Evolutionary conservation across 2,113 vertebrate genomes (phyloP), one percentile per base, ranked within the genome.

Genomic region (Taurulus bubalis): DNA sequence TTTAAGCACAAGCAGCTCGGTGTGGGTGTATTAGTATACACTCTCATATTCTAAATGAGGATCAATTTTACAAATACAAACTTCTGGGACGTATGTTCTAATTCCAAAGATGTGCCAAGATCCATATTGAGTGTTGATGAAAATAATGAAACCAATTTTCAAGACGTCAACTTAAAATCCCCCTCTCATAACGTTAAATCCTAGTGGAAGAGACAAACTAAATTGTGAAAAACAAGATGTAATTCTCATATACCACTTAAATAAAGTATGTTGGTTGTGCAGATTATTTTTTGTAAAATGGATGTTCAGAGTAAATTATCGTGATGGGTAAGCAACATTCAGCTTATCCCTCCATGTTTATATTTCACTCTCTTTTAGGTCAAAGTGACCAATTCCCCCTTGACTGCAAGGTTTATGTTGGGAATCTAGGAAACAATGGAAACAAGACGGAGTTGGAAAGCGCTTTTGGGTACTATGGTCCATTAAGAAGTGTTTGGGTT

Each of bases 331-430:
- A 2, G 16, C 11, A 18, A 15, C 5, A 10, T 51, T 67, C 9
- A 77, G 58, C 40, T 3, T 45, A 8, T 26, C 6, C 2, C 10
- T 53, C 14, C 4, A 55, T 56, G 26, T 71, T 60, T 69, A 18
- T 63, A 1, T 53, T 26, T 80, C 8, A 51, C 15, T 70, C 26
- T 68, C n/a, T 73, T 59, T 7, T 79, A 95, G 95, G 95, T 75
- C 79, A 87, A 97, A 98, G 84, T 98, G 98, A 70, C 47, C 47
- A 53, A 15, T 70, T 70, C 93, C 98, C 98, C 5, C 95, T 99
- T 78, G 98, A 99, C 90, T 99, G 98, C 94, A 99, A 99, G 92
- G 98, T 99, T 79, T 99, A 99, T 24, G 98, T 99, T 80, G 98
- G 98, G 65, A 99, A 99, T 95, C 95, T 99, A 87, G 98, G 98